phyloP scores from a whole-genome alignment of 2,888 invertebrate genomes.

The Rambutsinella grinnellia region DNA sequence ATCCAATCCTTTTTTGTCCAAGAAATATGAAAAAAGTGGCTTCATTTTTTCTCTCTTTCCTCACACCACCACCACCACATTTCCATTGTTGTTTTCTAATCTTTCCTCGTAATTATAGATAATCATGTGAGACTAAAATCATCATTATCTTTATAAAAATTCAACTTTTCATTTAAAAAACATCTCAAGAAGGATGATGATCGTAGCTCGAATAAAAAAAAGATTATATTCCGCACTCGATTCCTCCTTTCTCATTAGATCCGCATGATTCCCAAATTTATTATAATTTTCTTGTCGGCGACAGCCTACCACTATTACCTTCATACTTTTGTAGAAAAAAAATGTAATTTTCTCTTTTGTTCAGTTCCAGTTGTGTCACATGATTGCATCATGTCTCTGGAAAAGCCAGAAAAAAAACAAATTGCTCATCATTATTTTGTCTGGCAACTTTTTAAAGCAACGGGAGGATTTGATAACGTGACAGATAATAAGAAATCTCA shows the following conservation, averaged over 20 bases:
- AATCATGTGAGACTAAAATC: slow-evolving; percentile 66
- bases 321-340: background rate
- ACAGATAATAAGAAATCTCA: background rate
- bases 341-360: too few relatives aligned
- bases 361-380: too few relatives aligned
- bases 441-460: too few relatives aligned
- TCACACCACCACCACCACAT: background rate
- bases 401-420: too few relatives aligned
- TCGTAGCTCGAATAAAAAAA: slow-evolving; percentile 17
- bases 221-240: too few relatives aligned
- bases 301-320: slow-evolving; percentile 24
- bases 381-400: too few relatives aligned
- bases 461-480: too few relatives aligned
- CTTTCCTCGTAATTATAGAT: slow-evolving; percentile 61
- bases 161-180: slow-evolving; percentile 53
- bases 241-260: slow-evolving; percentile 65
- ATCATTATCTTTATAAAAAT: slow-evolving; percentile 66
- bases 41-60: too few relatives aligned
- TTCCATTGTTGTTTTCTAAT: background rate
- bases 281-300: slow-evolving; percentile 59
- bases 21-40: too few relatives aligned
- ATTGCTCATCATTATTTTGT: too few relatives aligned
- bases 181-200: slow-evolving; percentile 49
- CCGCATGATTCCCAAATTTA: slow-evolving; percentile 65
- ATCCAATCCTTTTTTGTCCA: too few relatives aligned